Base-by-base conservation (phyloP, 2,888 invertebrate genomes). In the Pollenia griseotomentosa region DNA sequence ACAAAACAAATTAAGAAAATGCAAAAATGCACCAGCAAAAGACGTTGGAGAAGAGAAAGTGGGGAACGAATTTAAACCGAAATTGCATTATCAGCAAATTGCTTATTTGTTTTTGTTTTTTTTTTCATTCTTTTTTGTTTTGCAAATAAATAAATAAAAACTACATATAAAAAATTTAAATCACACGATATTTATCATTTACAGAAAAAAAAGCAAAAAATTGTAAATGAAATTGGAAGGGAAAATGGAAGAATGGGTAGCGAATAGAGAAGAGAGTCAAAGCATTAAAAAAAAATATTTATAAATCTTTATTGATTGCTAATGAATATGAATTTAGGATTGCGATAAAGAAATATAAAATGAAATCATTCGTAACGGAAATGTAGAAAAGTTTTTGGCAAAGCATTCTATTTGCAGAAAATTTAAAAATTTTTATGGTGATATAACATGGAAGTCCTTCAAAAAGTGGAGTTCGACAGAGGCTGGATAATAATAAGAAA, bases 41-140 rank as follows among this genome's bases (percentile, higher is more conserved):
- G 9, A 48, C 8, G 16, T 33, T 23, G 14, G 16, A 51, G n/a
- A 53, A 59, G 44, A 40, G 19, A 74, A 70, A 63, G 59, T 61
- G 40, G 77, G 51, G 46, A 48, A 44, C 48, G 44, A 77, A 42
- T 46, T 14, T 40, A 61, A 68, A 83, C 42, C 16, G 19, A 86
- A 75, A 61, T 66, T 73, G 75, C 81, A 55, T 73, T 71, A 84
- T 84, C 77, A 81, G 80, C 59, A 65, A 59, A 83, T 77, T 73
- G 48, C 33, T 57, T 70, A 33, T 66, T 66, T 59, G 8, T 33
- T 2, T 16, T 63, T 5, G 9, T 19, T 2, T 19, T 33, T 33
- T 33, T 33, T 33, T 33, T 33, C 33, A 33, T 33, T 33, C 33
- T 4, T 10, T 19, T 63, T 77, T 66, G 46, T 70, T 68, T 61